These are phyloP conservation scores for Astyanax mexicanus DNA, from an alignment of 2,797 vertebrate genomes.

Conservation along the genomic window DNA sequence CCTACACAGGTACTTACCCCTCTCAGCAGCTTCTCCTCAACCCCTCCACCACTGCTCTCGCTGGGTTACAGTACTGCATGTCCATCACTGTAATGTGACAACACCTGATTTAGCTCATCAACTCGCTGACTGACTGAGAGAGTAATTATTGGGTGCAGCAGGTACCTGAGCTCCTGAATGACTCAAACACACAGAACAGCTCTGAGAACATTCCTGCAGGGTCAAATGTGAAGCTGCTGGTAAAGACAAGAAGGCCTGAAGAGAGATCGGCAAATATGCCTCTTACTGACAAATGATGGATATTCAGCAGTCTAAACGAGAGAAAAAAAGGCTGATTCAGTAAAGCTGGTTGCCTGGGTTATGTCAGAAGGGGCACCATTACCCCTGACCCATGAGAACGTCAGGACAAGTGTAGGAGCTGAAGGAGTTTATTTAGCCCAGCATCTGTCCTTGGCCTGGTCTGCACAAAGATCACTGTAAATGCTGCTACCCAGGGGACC, in stretches of 20 bases:
- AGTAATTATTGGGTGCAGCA: conserved; percentile 32
- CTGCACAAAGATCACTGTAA: not conserved
- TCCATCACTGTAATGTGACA: conserved; percentile 21
- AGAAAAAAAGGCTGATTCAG: conserved; percentile 35
- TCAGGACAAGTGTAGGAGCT: conserved; percentile 32
- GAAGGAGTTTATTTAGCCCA: conserved; percentile 13
- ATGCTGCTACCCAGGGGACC: conserved; percentile 4
- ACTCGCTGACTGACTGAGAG: not conserved
- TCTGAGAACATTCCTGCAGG: conserved; percentile 55
- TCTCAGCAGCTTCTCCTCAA: conserved; percentile 40
- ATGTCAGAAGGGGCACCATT: conserved; percentile 24
- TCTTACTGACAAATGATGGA: conserved; percentile 45
- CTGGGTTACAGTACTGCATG: not conserved
- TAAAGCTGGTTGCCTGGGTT: conserved; percentile 30
- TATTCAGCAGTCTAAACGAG: conserved; percentile 40
- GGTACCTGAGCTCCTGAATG: conserved; percentile 27
- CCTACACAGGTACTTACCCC: conserved; percentile 33
- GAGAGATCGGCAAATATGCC: conserved; percentile 33
- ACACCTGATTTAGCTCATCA: conserved; percentile 13
- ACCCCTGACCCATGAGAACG: conserved; percentile 38
- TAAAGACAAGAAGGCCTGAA: conserved; percentile 22
- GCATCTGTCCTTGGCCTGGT: conserved; percentile 27
- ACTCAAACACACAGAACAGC: conserved; percentile 27
- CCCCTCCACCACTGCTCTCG: conserved; percentile 10
- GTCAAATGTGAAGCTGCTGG: conserved; percentile 52